Base-by-base conservation (phyloP, 2,888 invertebrate species). In the Eudemis profundana region DNA sequence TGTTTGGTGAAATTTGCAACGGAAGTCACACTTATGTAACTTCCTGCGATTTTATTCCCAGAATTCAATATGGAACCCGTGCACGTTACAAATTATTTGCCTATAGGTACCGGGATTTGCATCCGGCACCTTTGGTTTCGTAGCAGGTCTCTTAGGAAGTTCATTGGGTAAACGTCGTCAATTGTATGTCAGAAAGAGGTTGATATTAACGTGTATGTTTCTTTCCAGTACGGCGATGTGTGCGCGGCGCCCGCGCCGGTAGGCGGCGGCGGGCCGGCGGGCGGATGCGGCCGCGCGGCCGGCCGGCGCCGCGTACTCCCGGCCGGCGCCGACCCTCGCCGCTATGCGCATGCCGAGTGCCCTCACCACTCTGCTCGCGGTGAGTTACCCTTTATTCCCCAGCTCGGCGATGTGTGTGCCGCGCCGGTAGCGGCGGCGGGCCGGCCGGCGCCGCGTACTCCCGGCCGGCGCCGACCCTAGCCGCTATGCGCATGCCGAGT, bases 401-500 rank as follows among this genome's bases (percentile, higher is more conserved):
- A 90, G 90, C 82, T 78, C 88, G 75, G 80, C 75, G 77, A 91
- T 89, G 90, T 78, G 76, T 83, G 78, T 77, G 83, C 86, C 89
- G 87, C 85, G 87, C 88, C 88, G 89, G 87, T 90, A 89, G 78
- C 56, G 62, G 40, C 62, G 74, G 74, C 74, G 74, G 82, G 79
- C 82, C 85, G 89, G 90, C 89, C 53, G 53, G 40, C 47, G 44
- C 62, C 74, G 73, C 72, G 77, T 77, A 77, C 80, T 68, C 76
- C 69, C 78, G 77, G 87, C 63, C 63, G 63, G 63, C 62, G 56
- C 88, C 88, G 89, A 86, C 56, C 54, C 54, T 59, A 93, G 93
- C 94, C 94, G 95, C 95, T 95, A 95, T 95, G 95, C 95, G 94
- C 94, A 95, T 95, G 95, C 94, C 93, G 94, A 93, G 92, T 88